These are phyloP conservation scores for Zeugodacus cucurbitae DNA, from an alignment of 1,140 invertebrate genomes.

Conservation along the genomic window DNA sequence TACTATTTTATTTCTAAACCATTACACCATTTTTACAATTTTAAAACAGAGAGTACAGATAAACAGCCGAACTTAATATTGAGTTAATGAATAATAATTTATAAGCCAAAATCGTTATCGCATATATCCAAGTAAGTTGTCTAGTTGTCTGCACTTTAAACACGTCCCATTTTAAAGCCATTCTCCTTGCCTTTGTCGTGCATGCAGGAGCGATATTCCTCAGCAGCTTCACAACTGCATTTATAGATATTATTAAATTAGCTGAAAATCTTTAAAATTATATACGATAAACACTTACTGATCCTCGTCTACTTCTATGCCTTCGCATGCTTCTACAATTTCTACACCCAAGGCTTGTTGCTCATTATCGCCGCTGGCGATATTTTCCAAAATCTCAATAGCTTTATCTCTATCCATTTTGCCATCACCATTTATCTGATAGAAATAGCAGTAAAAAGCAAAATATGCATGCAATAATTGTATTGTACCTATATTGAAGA, in stretches of 20 bases:
- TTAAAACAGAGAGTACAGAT: conserved; percentile 18
- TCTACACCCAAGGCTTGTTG: neutral
- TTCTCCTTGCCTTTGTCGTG: neutral
- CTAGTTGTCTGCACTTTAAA: neutral
- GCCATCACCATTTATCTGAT: conserved; percentile 42
- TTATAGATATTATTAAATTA: too few species aligned
- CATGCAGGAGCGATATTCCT: conserved; percentile 22
- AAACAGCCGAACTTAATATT: conserved; percentile 13
- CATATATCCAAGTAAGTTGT: neutral
- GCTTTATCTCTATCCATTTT: conserved; percentile 42
- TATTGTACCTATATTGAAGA: neutral
- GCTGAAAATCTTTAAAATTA: neutral
- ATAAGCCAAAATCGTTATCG: neutral
- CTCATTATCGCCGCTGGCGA: conserved; percentile 17
- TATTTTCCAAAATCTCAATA: neutral
- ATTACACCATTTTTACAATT: neutral
- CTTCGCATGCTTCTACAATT: conserved; percentile 26
- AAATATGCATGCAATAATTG: neutral
- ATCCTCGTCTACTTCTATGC: conserved; percentile 38
- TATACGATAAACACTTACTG: conserved; percentile 27
- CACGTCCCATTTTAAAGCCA: neutral
- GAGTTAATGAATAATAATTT: neutral
- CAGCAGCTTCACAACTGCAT: conserved; percentile 43
- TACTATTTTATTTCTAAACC: too few species aligned
- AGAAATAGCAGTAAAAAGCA: neutral